These are phyloP conservation scores for Phortica magna DNA, from an alignment of 2,888 invertebrate species.

Conservation along the genomic window DNA sequence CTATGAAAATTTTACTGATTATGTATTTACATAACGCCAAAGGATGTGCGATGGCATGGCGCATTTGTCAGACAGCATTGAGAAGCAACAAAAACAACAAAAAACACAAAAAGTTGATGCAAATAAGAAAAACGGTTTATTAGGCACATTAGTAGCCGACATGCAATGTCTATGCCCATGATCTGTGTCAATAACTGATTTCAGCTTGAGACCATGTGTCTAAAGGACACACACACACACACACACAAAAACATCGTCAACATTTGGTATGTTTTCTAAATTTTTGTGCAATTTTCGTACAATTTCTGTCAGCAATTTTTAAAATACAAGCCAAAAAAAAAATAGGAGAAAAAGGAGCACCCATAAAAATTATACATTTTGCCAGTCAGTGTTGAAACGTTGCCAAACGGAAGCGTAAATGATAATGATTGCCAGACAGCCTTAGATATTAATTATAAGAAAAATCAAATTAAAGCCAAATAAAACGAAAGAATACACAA, in stretches of 20 bases:
- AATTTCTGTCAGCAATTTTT: too few species aligned
- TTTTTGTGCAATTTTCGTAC: too few species aligned
- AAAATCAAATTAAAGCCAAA: background rate
- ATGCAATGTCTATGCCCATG: background rate
- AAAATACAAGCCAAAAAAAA: too few species aligned
- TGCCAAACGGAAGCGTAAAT: slow-evolving; percentile 21
- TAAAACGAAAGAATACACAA: background rate
- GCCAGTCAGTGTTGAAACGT: background rate
- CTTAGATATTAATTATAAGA: slow-evolving; percentile 10
- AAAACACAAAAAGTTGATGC: slow-evolving; percentile 41
- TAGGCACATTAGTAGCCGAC: slow-evolving; percentile 60
- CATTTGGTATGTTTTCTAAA: too few species aligned
- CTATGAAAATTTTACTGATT: slow-evolving; percentile 67
- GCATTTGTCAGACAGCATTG: background rate
- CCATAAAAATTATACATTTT: too few species aligned
- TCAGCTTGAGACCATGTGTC: too few species aligned
- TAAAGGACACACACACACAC: too few species aligned
- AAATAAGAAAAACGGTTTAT: slow-evolving; percentile 58
- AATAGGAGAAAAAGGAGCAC: too few species aligned
- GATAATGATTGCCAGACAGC: background rate
- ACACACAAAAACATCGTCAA: too few species aligned
- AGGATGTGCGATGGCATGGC: background rate
- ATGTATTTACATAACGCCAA: slow-evolving; percentile 59
- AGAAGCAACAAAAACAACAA: background rate
- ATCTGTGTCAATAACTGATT: too few species aligned